Evolutionary conservation across 1,140 invertebrate genomes (phyloP), one percentile per base, ranked within the genome.

Genomic region (Bombus waltoni): DNA sequence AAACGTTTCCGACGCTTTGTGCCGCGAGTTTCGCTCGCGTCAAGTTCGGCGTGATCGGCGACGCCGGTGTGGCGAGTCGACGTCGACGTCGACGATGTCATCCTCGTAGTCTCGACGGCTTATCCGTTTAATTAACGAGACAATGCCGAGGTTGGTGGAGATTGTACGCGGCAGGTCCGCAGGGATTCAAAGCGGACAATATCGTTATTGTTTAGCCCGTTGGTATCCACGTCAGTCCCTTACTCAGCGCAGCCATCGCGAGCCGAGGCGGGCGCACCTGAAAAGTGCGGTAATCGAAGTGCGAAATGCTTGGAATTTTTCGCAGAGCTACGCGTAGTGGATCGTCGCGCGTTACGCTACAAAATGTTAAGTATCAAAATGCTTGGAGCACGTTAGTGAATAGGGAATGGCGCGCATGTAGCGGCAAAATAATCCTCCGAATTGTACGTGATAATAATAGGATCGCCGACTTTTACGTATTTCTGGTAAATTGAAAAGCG

Each of bases 121-220:
- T 95, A 94, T 95, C 94, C 93, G 90, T 95, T 95, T 94, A 95
- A 95, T 95, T 95, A 95, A 94, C 93, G 90, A 91, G 92, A 95
- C 94, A 95, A 94, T 95, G 88, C 87, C 75, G 86, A 90, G 88
- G 81, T 76, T 87, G 59, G 88, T 85, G 70, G 25, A 89, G 90
- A 91, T 90, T 90, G 91, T 77, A 88, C 85, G 86, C 85, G 89
- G 82, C 88, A 53, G 89, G 89, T 91, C 84, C 78, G 68, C 80
- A 53, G 76, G 88, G 79, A 82, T 87, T 84, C 74, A 91, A 90
- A 87, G 89, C 91, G 82, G 90, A 93, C 92, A 94, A 91, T 93
- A 78, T 89, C 88, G 88, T 91, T 92, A 92, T 92, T 92, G 91
- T 91, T 91, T 85, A 72, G 85, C 68, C 57, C 25, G 35, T 72